Conservation (phyloP, 2,797 vertebrate genomes). For the Fratercula arctica region DNA sequence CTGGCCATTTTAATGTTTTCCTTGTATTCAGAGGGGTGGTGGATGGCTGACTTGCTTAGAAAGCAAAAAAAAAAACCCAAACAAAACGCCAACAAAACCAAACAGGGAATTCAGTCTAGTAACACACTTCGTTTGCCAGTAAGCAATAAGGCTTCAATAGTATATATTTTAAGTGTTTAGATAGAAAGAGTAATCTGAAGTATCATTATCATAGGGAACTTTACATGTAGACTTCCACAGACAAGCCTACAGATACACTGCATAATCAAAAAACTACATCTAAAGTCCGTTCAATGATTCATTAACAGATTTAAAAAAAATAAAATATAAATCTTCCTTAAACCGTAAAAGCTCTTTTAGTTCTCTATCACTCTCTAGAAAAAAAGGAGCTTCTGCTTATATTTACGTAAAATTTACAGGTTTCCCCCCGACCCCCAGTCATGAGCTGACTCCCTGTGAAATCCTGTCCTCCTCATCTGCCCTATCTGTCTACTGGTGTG, state of each 20-base stretch:
- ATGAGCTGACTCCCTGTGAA: neutral
- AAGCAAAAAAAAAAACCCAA: neutral
- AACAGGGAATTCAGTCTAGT: neutral
- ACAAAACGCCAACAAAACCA: neutral
- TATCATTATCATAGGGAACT: neutral
- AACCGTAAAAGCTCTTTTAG: neutral
- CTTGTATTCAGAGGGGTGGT: conserved; percentile 39
- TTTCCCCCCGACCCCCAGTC: neutral
- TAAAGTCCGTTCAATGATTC: neutral
- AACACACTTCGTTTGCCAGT: neutral
- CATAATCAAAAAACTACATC: conserved; percentile 36
- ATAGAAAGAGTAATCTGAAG: neutral
- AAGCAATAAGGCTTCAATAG: neutral
- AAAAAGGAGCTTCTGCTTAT: neutral
- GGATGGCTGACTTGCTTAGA: conserved; percentile 42
- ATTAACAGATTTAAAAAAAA: neutral
- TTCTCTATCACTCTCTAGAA: neutral
- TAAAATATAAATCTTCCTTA: neutral
- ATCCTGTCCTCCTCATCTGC: neutral
- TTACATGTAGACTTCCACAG: neutral
- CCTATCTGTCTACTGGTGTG: no score
- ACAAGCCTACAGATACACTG: neutral
- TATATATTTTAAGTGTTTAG: neutral
- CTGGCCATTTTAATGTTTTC: conserved; percentile 42
- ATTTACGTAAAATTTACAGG: neutral